Conservation (phyloP, 23 tunicate species). For the Styela clava region DNA sequence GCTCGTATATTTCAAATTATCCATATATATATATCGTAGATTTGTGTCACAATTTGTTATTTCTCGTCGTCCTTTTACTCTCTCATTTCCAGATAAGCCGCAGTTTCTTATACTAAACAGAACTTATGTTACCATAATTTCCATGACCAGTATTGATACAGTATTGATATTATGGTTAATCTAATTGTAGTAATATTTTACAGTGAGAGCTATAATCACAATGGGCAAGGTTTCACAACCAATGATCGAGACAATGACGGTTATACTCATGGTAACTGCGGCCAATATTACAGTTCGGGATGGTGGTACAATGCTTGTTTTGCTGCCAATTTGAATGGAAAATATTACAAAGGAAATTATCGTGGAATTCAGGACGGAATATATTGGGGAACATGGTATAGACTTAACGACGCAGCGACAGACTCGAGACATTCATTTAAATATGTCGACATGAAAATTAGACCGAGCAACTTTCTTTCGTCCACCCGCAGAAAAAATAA, state of each 20-base stretch:
- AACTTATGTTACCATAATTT: too few relatives aligned
- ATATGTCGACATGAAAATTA: conserved; percentile 80
- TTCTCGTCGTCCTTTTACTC: too few relatives aligned
- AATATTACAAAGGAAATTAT: conserved; percentile 60
- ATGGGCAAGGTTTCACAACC: conserved; percentile 42
- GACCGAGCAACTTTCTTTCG: conserved; percentile 36
- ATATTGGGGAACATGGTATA: conserved; percentile 89
- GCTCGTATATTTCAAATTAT: too few relatives aligned
- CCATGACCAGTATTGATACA: too few relatives aligned
- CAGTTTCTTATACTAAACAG: too few relatives aligned
- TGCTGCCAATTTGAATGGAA: conserved; percentile 86
- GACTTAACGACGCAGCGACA: conserved; percentile 30
- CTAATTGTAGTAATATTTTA: too few relatives aligned
- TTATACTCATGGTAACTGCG: conserved; percentile 77
- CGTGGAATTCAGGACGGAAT: conserved; percentile 64
- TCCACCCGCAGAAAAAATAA: background rate
- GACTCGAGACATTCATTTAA: conserved; percentile 56
- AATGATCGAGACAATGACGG: conserved; percentile 46
- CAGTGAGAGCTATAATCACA: conserved; percentile 59
- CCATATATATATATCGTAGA: too few relatives aligned
- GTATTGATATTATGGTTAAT: too few relatives aligned
- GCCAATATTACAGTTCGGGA: conserved; percentile 57
- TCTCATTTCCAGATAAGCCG: too few relatives aligned
- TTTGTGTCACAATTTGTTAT: too few relatives aligned
- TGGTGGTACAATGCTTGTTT: conserved; percentile 93